Evolutionary conservation across 2,113 vertebrate genomes (phyloP).

Genomic region (Gracilinanus agilis): DNA sequence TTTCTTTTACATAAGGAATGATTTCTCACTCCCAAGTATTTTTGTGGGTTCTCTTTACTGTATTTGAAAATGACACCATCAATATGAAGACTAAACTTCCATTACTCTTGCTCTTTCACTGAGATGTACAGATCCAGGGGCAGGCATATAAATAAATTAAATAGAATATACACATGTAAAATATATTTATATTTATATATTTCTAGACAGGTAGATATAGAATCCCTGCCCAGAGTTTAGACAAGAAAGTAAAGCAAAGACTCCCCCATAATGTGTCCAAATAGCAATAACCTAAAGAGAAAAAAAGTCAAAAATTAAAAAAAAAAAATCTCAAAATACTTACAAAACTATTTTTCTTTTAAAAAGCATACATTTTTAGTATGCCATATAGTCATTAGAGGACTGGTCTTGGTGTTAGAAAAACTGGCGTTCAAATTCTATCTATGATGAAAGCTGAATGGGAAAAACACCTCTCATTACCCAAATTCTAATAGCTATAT

Average conservation of each 20-base stretch:
- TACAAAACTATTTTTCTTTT: slow-evolving; percentile 23
- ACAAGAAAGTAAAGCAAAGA: slow-evolving; percentile 17
- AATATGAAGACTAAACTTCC: too few relatives aligned
- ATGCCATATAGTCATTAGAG: not conserved
- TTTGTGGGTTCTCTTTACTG: too few relatives aligned
- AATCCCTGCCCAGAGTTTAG: slow-evolving; percentile 24
- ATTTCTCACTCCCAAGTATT: not conserved
- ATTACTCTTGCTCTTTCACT: not conserved
- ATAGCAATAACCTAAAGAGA: not conserved
- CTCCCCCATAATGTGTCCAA: not conserved
- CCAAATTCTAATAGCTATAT: not conserved
- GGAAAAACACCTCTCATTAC: not conserved
- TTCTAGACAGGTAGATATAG: not conserved
- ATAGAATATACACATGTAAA: not conserved
- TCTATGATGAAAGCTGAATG: not conserved
- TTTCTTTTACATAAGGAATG: not conserved
- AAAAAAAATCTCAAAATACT: slow-evolving; percentile 16
- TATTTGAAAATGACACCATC: too few relatives aligned
- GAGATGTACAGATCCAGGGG: not conserved
- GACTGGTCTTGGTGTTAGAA: not conserved
- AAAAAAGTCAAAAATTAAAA: too few relatives aligned
- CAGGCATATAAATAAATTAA: not conserved
- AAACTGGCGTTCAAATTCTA: not conserved
- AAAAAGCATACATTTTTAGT: slow-evolving; percentile 14
- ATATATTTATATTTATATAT: too few relatives aligned